Conservation (phyloP, 2,888 invertebrate genomes). For the Zaprionus bogoriensis region DNA sequence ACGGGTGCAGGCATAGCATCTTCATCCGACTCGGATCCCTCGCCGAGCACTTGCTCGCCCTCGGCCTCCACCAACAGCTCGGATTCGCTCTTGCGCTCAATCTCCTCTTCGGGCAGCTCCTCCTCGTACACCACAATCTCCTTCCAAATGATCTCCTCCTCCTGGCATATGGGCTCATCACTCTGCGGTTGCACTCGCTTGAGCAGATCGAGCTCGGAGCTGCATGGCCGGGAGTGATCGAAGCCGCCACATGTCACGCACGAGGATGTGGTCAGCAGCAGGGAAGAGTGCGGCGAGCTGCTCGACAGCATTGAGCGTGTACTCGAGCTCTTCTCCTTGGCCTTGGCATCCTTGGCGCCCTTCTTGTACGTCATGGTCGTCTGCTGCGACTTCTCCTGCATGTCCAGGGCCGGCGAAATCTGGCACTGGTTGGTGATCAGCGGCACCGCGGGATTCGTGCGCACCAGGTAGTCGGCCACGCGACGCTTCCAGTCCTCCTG, state of each 20-base stretch:
- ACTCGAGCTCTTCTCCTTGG: slow-evolving; percentile 32
- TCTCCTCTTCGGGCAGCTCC: slow-evolving; percentile 42
- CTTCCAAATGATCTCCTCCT: slow-evolving; percentile 64
- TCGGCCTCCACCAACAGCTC: slow-evolving; percentile 10
- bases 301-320: slow-evolving; percentile 27
- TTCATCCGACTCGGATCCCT: slow-evolving; percentile 13
- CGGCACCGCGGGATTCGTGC: slow-evolving; percentile 62
- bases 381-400: slow-evolving; percentile 66
- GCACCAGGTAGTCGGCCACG: slow-evolving; percentile 63
- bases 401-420: slow-evolving; percentile 22
- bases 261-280: slow-evolving; percentile 67
- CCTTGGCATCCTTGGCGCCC: slow-evolving; percentile 23
- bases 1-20: neutral
- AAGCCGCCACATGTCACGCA: slow-evolving; percentile 63
- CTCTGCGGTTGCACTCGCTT: slow-evolving; percentile 54
- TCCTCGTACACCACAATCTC: slow-evolving; percentile 59
- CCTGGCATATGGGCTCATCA: slow-evolving; percentile 50
- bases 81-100: slow-evolving; percentile 5
- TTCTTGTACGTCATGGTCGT: slow-evolving; percentile 47
- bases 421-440: slow-evolving; percentile 66
- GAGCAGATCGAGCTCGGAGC: slow-evolving; percentile 53
- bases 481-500: slow-evolving; percentile 67
- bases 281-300: slow-evolving; percentile 62
- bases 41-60: neutral
- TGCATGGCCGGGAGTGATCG: slow-evolving; percentile 48